Percentiles rank a stretch among this genome's conserved stretches.
These are phyloP conservation scores for Archegozetes longisetosus DNA, from an alignment of 1,140 invertebrate genomes.

Conservation along the genomic window DNA sequence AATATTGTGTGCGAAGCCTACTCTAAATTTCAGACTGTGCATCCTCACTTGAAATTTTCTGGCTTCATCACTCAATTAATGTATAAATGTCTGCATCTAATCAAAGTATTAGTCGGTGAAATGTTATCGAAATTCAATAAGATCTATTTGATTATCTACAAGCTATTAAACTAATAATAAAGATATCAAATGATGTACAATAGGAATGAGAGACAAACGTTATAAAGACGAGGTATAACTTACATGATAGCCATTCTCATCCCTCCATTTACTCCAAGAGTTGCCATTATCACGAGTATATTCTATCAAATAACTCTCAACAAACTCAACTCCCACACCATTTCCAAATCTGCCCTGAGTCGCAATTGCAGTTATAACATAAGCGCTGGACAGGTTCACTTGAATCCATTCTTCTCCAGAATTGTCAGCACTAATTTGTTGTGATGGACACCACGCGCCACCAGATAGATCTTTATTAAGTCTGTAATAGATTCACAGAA, in stretches of 20 bases:
- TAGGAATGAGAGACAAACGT: no score
- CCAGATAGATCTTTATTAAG: conserved; percentile 68
- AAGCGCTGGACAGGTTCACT: conserved; percentile 57
- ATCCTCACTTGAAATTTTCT: no score
- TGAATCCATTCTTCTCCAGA: conserved; percentile 66
- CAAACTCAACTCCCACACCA: conserved; percentile 78
- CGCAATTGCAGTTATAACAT: conserved; percentile 60
- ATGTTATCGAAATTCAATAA: no score
- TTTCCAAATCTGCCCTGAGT: conserved; percentile 87
- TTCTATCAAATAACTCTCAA: conserved; percentile 73
- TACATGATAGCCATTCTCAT: conserved; percentile 12
- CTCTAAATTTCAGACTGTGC: no score
- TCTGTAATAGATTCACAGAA: conserved; percentile 39
- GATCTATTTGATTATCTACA: no score
- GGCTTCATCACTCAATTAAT: no score
- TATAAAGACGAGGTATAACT: neutral
- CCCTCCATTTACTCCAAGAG: conserved; percentile 15
- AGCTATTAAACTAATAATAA: no score
- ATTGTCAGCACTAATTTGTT: conserved; percentile 46
- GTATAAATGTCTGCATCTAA: no score
- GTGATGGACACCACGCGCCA: conserved; percentile 88
- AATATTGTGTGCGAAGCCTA: no score
- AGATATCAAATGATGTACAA: no score
- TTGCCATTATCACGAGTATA: conserved; percentile 39
- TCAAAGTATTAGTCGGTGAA: no score